Evolutionary conservation across 1,140 invertebrate species (phyloP), one percentile per base, ranked within the genome.

Genomic region (Palaemon carinicauda): DNA sequence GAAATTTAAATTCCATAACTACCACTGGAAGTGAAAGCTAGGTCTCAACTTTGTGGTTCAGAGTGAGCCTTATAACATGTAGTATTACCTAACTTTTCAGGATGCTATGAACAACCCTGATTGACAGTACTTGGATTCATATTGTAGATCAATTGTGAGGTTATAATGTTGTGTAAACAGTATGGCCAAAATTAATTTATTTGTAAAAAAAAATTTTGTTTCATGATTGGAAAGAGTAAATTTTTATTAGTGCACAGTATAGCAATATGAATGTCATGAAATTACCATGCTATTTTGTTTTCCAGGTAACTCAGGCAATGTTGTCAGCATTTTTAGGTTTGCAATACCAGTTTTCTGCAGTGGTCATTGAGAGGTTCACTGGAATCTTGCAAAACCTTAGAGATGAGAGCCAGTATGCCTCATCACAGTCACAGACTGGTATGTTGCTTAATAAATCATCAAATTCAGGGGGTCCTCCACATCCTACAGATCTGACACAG

Each of bases 241-340:
- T 12, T 41, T 41, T 41, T 41, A 41, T 41, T 9, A 41, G 7
- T 41, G 41, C 12, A 3, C 12, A 41, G 41, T 41, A 3, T 41
- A 41, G 41, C 41, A 41, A 12, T 41, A 41, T 9, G 12, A n/a
- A 29, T 15, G 65, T 9, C 12, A 51, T 24, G 73, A 33, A 75
- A 15, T 9, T 53, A 41, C n/a, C 41, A 50, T 77, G 33, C 5
- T 21, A 24, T 52, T 53, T 52, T 81, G 52, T 21, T 51, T 75
- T 50, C 19, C 82, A 85, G 82, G 82, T 85, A 14, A 69, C 60
- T 29, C 53, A 79, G 52, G 77, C 75, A 27, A 85, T 85, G 82
- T 56, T 85, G 74, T 78, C 82, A n/a, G 74, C 82, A n/a, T 85
- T 85, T 56, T 50, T 85, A n/a, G 82, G 82, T 17, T 75, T 85